Conservation (phyloP, 2,888 invertebrate species). For the Eulithis prunata region DNA sequence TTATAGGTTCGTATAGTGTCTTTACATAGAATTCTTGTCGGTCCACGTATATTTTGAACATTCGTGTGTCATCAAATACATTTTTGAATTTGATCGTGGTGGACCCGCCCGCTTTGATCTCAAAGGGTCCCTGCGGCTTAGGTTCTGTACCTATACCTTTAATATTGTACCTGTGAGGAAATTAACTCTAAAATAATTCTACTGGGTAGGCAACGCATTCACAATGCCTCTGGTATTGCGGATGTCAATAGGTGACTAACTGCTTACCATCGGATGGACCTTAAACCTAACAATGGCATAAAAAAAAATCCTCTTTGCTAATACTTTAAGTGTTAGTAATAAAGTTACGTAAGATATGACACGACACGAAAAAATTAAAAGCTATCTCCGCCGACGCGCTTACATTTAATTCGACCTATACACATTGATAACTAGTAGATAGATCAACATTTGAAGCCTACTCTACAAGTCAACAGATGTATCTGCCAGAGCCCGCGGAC, state of each 20-base stretch:
- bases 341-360: too few species aligned
- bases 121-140: constrained; percentile 72
- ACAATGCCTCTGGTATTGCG: too few species aligned
- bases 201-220: too few species aligned
- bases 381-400: not conserved
- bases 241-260: too few species aligned
- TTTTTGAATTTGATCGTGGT: constrained; percentile 69
- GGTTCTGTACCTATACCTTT: constrained; percentile 66
- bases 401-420: not conserved
- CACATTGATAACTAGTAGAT: not conserved
- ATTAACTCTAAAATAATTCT: not conserved
- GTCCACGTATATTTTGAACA: constrained; percentile 66
- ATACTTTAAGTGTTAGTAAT: too few species aligned
- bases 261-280: too few species aligned
- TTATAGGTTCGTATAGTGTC: constrained; percentile 48
- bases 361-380: not conserved
- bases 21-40: constrained; percentile 69
- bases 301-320: too few species aligned
- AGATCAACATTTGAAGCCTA: too few species aligned
- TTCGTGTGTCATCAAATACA: constrained; percentile 62
- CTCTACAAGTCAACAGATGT: too few species aligned
- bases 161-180: constrained; percentile 64
- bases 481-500: too few species aligned
- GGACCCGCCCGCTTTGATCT: constrained; percentile 63
- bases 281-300: too few species aligned